A percentile compares a stretch with the other conserved stretches of the same genome.
Conservation (phyloP, 2,113 vertebrate species). For the Hydropotes inermis region DNA sequence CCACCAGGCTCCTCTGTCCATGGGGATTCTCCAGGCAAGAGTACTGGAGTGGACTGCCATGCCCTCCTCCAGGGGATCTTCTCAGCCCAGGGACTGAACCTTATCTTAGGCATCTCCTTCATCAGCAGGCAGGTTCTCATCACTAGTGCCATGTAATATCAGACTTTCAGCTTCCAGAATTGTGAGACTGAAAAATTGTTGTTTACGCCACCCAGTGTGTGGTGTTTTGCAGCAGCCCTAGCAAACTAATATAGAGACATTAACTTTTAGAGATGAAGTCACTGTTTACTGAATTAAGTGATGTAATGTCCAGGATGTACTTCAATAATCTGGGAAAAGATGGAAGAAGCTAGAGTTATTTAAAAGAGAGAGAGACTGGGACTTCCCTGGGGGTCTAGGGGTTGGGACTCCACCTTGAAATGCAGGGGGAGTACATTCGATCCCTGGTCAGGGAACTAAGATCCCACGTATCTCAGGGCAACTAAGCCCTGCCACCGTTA, state of each 20-base stretch:
- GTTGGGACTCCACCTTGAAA: neutral
- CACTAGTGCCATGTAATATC: neutral
- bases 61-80: neutral
- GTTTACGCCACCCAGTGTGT: neutral
- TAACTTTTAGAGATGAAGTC: neutral
- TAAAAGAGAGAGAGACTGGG: neutral
- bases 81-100: neutral
- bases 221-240: neutral
- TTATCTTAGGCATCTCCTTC: neutral
- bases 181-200: neutral
- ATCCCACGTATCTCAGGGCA: neutral
- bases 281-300: neutral
- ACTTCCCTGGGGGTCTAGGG: neutral
- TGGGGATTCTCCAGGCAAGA: neutral
- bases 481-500: neutral
- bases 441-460: neutral
- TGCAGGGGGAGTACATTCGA: neutral
- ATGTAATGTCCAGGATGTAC: neutral
- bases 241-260: neutral
- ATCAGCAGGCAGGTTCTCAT: neutral
- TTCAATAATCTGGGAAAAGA: neutral
- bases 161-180: neutral
- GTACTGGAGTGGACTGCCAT: neutral
- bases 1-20: neutral
- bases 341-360: neutral